Conservation (phyloP, 2,888 invertebrate species). For the Hydriomena furcata region DNA sequence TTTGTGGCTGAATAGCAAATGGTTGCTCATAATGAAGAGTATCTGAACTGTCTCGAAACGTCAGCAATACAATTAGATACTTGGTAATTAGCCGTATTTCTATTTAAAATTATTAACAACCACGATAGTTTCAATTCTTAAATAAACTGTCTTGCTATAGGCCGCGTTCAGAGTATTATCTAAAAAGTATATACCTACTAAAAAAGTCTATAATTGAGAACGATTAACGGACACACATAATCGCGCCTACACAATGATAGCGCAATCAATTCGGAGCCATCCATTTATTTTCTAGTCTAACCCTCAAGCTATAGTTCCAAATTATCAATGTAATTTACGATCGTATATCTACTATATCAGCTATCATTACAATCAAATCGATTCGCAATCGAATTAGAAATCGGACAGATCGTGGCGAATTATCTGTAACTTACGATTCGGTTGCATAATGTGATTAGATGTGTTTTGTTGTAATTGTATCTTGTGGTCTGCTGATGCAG, state of each 20-base stretch:
- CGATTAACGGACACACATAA: neutral
- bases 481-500: neutral
- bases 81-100: too few relatives aligned
- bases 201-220: too few relatives aligned
- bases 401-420: slow-evolving; percentile 59
- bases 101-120: too few relatives aligned
- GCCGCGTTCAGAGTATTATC: too few relatives aligned
- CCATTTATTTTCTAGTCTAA: slow-evolving; percentile 7
- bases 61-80: too few relatives aligned
- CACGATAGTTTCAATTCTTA: too few relatives aligned
- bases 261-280: slow-evolving; percentile 2
- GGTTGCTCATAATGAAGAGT: too few relatives aligned
- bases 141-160: too few relatives aligned
- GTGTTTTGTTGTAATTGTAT: slow-evolving; percentile 6
- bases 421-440: slow-evolving; percentile 49
- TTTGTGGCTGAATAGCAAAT: too few relatives aligned
- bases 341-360: slow-evolving; percentile 26
- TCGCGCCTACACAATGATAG: neutral
- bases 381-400: slow-evolving; percentile 68
- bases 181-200: too few relatives aligned
- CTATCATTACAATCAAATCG: slow-evolving; percentile 60
- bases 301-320: slow-evolving; percentile 17
- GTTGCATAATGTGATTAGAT: slow-evolving; percentile 52
- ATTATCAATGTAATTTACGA: slow-evolving; percentile 27
- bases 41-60: too few relatives aligned